phyloP scores from a whole-genome alignment of 2,888 invertebrate species.

The Hydrotaea diabolus region DNA sequence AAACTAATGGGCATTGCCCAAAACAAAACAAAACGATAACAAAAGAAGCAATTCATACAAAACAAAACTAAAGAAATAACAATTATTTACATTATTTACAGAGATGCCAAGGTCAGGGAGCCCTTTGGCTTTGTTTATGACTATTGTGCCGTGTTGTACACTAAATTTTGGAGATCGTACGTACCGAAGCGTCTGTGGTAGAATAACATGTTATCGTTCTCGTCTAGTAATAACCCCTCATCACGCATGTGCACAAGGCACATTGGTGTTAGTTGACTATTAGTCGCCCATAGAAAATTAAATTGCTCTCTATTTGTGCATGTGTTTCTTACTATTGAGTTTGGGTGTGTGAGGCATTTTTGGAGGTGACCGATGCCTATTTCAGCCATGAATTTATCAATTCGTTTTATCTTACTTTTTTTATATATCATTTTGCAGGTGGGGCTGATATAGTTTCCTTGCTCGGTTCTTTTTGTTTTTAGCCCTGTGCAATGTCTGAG shows the following conservation, averaged over 20 bases:
- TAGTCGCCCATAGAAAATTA: not conserved
- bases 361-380: not conserved
- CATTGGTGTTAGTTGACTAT: not conserved
- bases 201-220: not conserved
- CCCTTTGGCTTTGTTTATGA: no score
- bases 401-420: not conserved
- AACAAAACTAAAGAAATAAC: not conserved
- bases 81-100: not conserved
- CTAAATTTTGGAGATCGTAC: not conserved
- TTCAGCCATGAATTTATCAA: not conserved
- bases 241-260: no score
- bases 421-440: not conserved
- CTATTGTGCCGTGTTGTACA: not conserved
- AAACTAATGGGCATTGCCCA: not conserved
- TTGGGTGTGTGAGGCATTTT: not conserved
- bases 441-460: not conserved
- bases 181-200: not conserved
- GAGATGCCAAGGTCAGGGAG: not conserved
- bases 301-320: not conserved
- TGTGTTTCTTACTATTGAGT: not conserved
- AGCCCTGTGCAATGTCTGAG: not conserved
- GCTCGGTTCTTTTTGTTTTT: no score
- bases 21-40: not conserved
- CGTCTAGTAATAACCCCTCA: no score
- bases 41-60: not conserved